phyloP scores from a whole-genome alignment of 2,797 vertebrate species.

The Epinephelus awoara region DNA sequence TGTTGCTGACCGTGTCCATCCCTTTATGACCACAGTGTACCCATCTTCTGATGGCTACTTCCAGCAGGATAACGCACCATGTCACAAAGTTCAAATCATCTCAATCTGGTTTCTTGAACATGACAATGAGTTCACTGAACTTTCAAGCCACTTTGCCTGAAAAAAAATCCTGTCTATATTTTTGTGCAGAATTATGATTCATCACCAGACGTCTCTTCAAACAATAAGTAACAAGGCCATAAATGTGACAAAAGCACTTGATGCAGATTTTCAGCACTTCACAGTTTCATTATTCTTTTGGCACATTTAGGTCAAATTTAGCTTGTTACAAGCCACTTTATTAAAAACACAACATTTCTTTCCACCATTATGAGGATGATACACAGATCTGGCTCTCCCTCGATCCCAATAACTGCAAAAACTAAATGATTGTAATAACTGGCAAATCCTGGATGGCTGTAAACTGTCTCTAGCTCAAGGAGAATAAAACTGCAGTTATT shows the following conservation, averaged over 20 bases:
- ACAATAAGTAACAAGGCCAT: not conserved
- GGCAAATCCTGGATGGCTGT: too few relatives aligned
- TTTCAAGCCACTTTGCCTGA: not conserved
- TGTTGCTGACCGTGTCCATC: too few relatives aligned
- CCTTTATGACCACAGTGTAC: too few relatives aligned
- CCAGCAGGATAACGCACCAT: conserved; percentile 39
- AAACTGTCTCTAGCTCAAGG: too few relatives aligned
- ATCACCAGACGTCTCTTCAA: not conserved
- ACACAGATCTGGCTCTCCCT: too few relatives aligned
- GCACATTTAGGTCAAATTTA: too few relatives aligned
- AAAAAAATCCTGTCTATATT: not conserved
- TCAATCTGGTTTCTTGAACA: conserved; percentile 24
- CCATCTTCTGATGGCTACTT: conserved; percentile 40
- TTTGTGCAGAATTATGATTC: not conserved
- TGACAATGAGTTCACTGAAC: not conserved
- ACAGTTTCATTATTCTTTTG: not conserved
- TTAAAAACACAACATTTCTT: too few relatives aligned
- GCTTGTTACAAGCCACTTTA: too few relatives aligned
- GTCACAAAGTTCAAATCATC: conserved; percentile 29
- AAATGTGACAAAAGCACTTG: not conserved
- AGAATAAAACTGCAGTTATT: too few relatives aligned
- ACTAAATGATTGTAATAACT: too few relatives aligned
- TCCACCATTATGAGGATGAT: too few relatives aligned
- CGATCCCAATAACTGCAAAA: too few relatives aligned
- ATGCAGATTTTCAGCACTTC: not conserved